Evolutionary conservation across 2,797 vertebrate species (phyloP).

Genomic region (Austrolebias charrua): DNA sequence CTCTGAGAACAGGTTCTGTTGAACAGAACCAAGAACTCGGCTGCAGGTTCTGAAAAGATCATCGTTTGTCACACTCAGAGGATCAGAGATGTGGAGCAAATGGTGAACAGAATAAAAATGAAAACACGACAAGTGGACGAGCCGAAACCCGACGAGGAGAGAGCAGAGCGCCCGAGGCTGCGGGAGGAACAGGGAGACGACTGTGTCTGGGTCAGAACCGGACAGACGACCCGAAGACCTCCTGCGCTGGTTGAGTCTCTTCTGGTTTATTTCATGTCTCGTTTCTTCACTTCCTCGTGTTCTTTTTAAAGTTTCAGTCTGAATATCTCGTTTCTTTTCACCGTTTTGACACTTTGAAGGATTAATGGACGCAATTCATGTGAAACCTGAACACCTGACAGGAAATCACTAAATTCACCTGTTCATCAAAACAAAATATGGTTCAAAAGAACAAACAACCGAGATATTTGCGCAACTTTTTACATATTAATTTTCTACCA

Average conservation of each 20-base stretch:
- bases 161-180: constrained; percentile 45
- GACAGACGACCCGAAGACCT: constrained; percentile 31
- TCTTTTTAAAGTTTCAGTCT: too few species aligned
- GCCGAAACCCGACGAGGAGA: constrained; percentile 4
- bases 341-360: not conserved
- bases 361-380: constrained; percentile 5
- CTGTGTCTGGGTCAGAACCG: constrained; percentile 48
- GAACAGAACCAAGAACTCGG: too few species aligned
- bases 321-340: too few species aligned
- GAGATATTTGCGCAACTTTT: too few species aligned
- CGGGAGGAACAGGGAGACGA: constrained; percentile 37
- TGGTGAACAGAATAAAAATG: not conserved
- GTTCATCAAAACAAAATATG: too few species aligned
- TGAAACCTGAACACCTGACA: too few species aligned
- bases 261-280: not conserved
- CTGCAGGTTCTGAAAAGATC: constrained; percentile 14
- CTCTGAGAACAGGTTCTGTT: too few species aligned
- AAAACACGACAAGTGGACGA: constrained; percentile 33
- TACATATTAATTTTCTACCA: too few species aligned
- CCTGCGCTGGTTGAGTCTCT: constrained; percentile 11
- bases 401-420: too few species aligned
- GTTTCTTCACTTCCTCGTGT: not conserved
- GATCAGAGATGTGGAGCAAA: not conserved
- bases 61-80: constrained; percentile 21
- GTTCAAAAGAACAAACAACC: too few species aligned